These are phyloP conservation scores for Notiomystis cincta DNA, from an alignment of 2,113 vertebrate genomes.

Conservation along the genomic window DNA sequence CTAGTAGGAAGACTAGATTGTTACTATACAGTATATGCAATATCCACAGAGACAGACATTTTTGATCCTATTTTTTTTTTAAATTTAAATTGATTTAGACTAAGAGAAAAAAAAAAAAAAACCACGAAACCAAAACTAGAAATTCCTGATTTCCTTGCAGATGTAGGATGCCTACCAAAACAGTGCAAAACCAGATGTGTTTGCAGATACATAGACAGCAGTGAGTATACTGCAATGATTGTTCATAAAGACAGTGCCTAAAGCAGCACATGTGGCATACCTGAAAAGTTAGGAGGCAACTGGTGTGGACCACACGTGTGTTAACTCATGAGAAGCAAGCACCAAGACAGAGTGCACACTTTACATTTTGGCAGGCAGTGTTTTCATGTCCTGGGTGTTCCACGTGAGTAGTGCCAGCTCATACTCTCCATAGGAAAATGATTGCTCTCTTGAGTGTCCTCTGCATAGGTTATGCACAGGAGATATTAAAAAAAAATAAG, in stretches of 20 bases:
- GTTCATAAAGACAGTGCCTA: background rate
- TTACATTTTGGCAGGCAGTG: background rate
- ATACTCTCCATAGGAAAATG: background rate
- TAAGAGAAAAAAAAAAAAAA: background rate
- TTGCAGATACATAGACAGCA: background rate
- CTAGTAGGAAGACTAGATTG: background rate
- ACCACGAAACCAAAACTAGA: too few species aligned
- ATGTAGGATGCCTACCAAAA: background rate
- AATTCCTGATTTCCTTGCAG: background rate
- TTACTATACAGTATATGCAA: background rate
- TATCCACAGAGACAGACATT: background rate
- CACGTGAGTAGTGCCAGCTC: background rate
- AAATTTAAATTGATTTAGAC: background rate
- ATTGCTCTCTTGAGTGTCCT: background rate
- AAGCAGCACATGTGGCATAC: background rate
- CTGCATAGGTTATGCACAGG: background rate
- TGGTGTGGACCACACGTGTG: too few species aligned
- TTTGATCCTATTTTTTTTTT: background rate
- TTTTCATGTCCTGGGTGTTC: background rate
- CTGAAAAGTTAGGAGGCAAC: background rate
- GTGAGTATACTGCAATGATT: background rate
- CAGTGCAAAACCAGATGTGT: background rate
- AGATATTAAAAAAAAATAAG: background rate
- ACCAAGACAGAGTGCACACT: background rate
- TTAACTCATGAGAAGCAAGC: background rate